phyloP scores from a whole-genome alignment of 2,113 vertebrate species.

The Naja naja region DNA sequence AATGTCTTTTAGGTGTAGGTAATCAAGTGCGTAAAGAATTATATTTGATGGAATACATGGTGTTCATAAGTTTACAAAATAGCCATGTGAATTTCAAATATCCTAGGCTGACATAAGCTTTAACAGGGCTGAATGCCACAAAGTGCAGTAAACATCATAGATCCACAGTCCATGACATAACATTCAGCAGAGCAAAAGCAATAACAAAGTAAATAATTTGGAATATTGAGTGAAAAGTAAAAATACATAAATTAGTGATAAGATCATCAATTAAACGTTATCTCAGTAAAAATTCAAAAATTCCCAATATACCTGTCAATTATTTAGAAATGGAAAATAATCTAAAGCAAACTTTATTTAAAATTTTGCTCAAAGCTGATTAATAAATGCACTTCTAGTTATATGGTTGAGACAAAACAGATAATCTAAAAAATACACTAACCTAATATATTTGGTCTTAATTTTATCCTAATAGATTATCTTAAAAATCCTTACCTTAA shows the following conservation, averaged over 20 bases:
- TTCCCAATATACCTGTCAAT: background rate
- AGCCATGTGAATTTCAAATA: background rate
- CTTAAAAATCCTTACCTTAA: background rate
- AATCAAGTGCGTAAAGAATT: background rate
- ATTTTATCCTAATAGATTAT: background rate
- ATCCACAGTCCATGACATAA: background rate
- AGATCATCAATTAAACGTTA: background rate
- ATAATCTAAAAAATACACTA: background rate
- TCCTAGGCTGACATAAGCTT: background rate
- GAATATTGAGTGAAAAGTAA: background rate
- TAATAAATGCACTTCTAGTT: background rate
- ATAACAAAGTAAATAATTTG: background rate
- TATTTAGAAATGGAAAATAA: background rate
- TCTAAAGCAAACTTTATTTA: background rate
- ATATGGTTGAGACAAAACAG: background rate
- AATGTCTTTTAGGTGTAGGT: too few species aligned
- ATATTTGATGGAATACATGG: background rate
- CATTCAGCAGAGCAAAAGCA: background rate
- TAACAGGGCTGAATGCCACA: background rate
- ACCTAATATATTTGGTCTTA: background rate
- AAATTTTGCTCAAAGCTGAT: background rate
- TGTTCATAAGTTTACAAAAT: background rate
- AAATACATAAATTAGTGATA: background rate
- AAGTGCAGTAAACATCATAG: background rate
- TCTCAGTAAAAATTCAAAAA: background rate